Percentiles rank a stretch among this genome's conserved stretches.
These are phyloP conservation scores for Cecropterus lyciades DNA, from an alignment of 1,140 invertebrate species.

Conservation along the genomic window DNA sequence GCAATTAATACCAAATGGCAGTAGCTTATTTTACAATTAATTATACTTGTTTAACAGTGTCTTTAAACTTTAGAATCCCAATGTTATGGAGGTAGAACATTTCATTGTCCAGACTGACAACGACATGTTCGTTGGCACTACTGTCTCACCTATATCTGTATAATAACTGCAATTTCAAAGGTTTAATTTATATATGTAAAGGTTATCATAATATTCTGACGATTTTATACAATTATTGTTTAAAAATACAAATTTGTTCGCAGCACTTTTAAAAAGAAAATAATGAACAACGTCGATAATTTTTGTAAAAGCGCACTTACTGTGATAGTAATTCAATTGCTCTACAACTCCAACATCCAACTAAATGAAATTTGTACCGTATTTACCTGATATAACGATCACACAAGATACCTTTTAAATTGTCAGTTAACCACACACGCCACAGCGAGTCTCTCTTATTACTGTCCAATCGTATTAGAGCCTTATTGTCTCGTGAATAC, in stretches of 20 bases:
- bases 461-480: neutral
- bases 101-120: no score
- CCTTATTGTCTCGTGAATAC: neutral
- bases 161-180: no score
- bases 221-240: no score
- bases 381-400: neutral
- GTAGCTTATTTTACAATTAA: no score
- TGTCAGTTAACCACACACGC: neutral
- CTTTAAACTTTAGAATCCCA: no score
- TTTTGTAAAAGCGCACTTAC: constrained; percentile 18
- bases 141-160: no score
- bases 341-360: neutral
- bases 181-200: no score
- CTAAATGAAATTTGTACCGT: neutral
- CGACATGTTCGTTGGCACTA: no score
- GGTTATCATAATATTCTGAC: no score
- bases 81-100: no score
- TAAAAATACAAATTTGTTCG: neutral
- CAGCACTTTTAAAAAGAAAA: neutral
- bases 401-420: neutral
- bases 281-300: constrained; percentile 2
- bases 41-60: no score
- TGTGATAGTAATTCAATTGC: constrained; percentile 18
- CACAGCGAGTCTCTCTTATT: neutral
- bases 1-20: no score